Evolutionary conservation across 1,140 invertebrate species (phyloP), one percentile per base, ranked within the genome.

Genomic region (Tribolium castaneum): DNA sequence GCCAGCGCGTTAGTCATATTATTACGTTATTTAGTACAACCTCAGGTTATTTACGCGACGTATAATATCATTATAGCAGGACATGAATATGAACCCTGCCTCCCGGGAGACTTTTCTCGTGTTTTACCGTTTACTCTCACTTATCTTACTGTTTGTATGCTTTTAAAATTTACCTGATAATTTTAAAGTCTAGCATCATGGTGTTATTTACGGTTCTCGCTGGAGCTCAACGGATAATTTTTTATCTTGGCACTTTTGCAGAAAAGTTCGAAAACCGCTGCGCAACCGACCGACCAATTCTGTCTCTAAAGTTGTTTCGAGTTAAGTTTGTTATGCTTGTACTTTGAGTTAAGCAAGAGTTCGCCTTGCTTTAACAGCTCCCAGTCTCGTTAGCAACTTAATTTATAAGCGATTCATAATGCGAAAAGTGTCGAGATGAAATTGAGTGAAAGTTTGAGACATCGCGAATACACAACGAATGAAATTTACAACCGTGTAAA

Each of bases 351-450:
- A 66, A 66, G 51, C 22, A 45, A 12, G 62, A 80, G 73, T 75
- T 70, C 72, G 76, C 73, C 66, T 78, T 78, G 76, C 79, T 78
- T 78, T 75, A 78, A 75, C 76, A 80, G 78, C 77, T 80, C 78
- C 56, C 71, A 71, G 66, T 78, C 78, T 81, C 80, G 77, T 81
- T 82, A 78, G 54, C 77, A 80, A 82, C 81, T 80, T 81, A 82
- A 82, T 82, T 82, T 82, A 82, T 82, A 81, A 82, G 81, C 80
- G 81, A 82, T 82, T 82, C 81, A 81, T 81, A 81, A 82, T 78
- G 79, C 78, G 70, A 78, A 78, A 78, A 80, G 80, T 81, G 80
- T 78, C 78, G 81, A 54, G 80, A 80, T 77, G 81, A 82, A 82
- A 82, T 81, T 81, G 81, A 82, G 80, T 81, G 81, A 81, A 82